Base-by-base conservation (phyloP, 2,888 invertebrate genomes). In the Beris morrisii region DNA sequence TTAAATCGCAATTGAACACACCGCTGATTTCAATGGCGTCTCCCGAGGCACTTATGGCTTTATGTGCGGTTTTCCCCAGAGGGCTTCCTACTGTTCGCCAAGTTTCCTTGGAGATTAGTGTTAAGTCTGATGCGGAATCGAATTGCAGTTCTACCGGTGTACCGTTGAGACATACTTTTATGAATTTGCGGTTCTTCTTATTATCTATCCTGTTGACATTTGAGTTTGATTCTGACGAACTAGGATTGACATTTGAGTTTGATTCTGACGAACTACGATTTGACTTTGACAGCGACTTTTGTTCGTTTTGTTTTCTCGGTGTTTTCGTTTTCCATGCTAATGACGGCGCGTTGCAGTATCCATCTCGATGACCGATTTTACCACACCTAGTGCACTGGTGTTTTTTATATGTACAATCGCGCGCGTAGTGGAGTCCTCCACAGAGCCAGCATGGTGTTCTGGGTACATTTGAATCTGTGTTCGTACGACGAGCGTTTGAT, bases 91-190 rank as follows among this genome's bases (percentile, higher is more conserved):
- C n/a, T 44, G 4, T 4, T 44, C n/a, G 44, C 44, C 44, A 44
- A 44, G 44, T 4, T 12, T 44, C n/a, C 44, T 44, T 44, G 4
- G 44, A 44, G n/a, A 44, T 44, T 44, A 44, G 15, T 4, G 15
- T 12, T 50, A 50, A 50, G 15, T 50, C 50, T 3, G 50, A 50
- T 50, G 50, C 50, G 50, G 50, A 50, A 50, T 50, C 50, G 15
- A 50, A 50, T 50, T 5, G 50, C 3, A 50, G 50, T 3, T n/a
- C 15, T 50, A 50, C 15, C 50, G 15, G 3, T 15, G 50, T n/a
- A n/a, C n/a, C n/a, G n/a, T n/a, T n/a, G n/a, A n/a, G n/a, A n/a
- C 50, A 15, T 15, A 50, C 50, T 5, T 15, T n/a, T 13, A 50
- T 50, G 15, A 13, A 50, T 15, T 50, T 50, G n/a, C 50, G 50